A percentile compares a stretch with the other conserved stretches of the same genome.
phyloP scores from a whole-genome alignment of 2,888 invertebrate genomes.

The Pseudococcus jackbeardsleyi region DNA sequence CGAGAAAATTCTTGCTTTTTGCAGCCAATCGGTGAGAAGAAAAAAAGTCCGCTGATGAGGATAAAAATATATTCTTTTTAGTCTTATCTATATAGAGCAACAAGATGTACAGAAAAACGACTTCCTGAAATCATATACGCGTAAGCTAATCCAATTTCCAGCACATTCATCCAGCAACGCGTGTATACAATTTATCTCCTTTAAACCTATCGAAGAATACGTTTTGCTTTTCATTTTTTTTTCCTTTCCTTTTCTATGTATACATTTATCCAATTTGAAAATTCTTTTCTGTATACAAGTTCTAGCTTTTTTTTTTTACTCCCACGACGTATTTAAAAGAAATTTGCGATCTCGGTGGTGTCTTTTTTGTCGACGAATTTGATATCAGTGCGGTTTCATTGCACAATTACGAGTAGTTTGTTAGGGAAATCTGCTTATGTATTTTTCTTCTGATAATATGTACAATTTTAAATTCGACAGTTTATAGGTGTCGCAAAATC shows the following conservation, averaged over 20 bases:
- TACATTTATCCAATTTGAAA: conserved; percentile 26
- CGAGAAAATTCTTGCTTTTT: no score
- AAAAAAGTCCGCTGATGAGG: background rate
- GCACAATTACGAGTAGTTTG: no score
- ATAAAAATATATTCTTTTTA: conserved; percentile 1
- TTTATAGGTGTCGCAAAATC: no score
- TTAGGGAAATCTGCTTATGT: no score
- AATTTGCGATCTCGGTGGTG: background rate
- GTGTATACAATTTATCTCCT: conserved; percentile 35
- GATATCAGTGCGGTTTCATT: no score
- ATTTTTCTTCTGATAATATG: no score
- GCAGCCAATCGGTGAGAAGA: no score
- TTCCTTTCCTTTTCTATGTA: background rate
- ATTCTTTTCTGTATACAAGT: background rate
- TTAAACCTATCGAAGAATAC: conserved; percentile 39
- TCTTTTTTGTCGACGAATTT: background rate
- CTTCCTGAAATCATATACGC: conserved; percentile 50
- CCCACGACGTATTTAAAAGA: background rate
- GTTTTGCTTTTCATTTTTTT: conserved; percentile 41
- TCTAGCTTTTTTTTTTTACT: background rate
- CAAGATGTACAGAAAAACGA: conserved; percentile 47
- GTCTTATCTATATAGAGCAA: conserved; percentile 24
- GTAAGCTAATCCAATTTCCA: conserved; percentile 45
- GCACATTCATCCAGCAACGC: conserved; percentile 23
- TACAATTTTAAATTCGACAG: no score